Conservation (phyloP, 2,797 vertebrate species). For the Gephyroberyx darwinii region DNA sequence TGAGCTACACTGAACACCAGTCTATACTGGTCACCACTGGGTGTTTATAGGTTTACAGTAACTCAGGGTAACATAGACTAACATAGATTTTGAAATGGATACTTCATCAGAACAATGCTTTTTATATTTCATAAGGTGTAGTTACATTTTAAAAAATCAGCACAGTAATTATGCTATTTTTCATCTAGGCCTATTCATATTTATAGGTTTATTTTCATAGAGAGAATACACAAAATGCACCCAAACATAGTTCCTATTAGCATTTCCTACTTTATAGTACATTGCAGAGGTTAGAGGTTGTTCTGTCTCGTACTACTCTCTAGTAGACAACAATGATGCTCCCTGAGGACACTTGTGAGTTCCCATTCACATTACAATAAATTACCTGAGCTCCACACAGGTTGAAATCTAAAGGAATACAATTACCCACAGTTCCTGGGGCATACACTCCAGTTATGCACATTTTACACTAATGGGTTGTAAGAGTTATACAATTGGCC, state of each 20-base stretch:
- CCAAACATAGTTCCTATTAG: conserved; percentile 10
- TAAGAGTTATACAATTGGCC: conserved; percentile 53
- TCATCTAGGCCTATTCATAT: conserved; percentile 11
- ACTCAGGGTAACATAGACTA: conserved; percentile 33
- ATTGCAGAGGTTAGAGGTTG: conserved; percentile 36
- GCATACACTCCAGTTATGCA: conserved; percentile 53
- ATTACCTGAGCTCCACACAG: conserved; percentile 50
- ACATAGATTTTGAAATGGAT: conserved; percentile 42
- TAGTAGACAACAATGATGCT: conserved; percentile 39
- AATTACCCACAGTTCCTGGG: conserved; percentile 63
- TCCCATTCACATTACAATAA: conserved; percentile 53
- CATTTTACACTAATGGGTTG: conserved; percentile 55
- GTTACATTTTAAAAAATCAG: conserved; percentile 34
- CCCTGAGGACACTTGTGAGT: conserved; percentile 53
- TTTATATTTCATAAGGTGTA: conserved; percentile 37
- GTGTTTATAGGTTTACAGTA: conserved; percentile 45
- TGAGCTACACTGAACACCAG: conserved; percentile 42
- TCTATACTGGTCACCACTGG: conserved; percentile 37
- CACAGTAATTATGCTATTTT: conserved; percentile 4
- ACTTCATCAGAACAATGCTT: neutral
- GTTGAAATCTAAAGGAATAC: conserved; percentile 60
- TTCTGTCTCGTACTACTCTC: conserved; percentile 8
- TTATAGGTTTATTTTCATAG: conserved; percentile 28
- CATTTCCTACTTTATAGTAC: conserved; percentile 2
- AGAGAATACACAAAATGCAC: conserved; percentile 16